Conservation (phyloP, 2,113 vertebrate genomes). For the Eublepharis macularius region DNA sequence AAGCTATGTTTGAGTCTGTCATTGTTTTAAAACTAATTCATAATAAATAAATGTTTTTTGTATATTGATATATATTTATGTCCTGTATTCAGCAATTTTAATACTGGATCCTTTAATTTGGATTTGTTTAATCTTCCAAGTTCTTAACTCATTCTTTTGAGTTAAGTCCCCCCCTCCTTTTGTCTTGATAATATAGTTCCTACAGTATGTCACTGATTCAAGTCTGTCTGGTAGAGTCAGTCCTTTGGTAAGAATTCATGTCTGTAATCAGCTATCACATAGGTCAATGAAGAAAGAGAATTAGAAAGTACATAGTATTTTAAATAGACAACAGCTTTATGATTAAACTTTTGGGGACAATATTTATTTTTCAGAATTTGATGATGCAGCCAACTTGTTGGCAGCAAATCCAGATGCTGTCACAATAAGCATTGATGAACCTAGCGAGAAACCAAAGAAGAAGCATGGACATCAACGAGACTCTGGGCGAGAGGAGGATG, state of each 20-base stretch:
- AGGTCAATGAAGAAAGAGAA: accelerated
- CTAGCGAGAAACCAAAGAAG: constrained; percentile 62
- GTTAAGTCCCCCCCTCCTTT: too few species aligned
- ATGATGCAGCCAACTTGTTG: constrained; percentile 78
- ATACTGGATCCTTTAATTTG: too few species aligned
- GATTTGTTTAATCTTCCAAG: too few species aligned
- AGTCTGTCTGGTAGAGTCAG: accelerated
- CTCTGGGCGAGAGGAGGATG: constrained; percentile 75
- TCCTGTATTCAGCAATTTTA: too few species aligned
- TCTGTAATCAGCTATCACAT: accelerated
- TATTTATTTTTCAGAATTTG: constrained; percentile 83
- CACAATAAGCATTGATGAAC: constrained; percentile 85
- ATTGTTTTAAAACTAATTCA: too few species aligned
- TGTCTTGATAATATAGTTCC: too few species aligned
- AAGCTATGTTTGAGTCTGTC: too few species aligned
- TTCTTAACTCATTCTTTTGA: too few species aligned
- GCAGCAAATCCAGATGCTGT: constrained; percentile 78
- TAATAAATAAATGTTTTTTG: too few species aligned
- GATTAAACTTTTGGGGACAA: background rate
- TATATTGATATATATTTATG: too few species aligned
- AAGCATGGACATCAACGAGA: constrained; percentile 63
- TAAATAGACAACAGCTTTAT: background rate
- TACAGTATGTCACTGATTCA: accelerated
- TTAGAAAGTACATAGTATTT: background rate
- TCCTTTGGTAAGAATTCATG: background rate